Conservation (phyloP, 2,888 invertebrate species). For the Morinoia aosen region DNA sequence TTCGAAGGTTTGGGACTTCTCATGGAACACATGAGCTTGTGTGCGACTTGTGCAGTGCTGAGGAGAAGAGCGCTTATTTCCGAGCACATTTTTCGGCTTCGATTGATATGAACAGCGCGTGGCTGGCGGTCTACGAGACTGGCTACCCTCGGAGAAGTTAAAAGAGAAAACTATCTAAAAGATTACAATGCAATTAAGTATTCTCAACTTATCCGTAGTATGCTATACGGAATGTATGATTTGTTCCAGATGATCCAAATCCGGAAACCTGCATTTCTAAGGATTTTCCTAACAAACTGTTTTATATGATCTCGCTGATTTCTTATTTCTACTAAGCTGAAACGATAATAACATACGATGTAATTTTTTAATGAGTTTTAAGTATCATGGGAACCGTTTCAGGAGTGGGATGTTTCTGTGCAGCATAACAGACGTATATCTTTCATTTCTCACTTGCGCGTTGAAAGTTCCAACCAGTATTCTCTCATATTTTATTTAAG, state of each 20-base stretch:
- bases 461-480: not conserved
- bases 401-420: not conserved
- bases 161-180: not conserved
- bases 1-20: not conserved
- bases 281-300: not conserved
- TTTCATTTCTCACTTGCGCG: not conserved
- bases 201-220: no score
- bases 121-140: not conserved
- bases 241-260: no score
- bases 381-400: not conserved
- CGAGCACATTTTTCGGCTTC: not conserved
- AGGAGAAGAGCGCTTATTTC: not conserved
- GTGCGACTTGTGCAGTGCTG: not conserved
- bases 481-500: not conserved
- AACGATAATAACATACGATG: not conserved
- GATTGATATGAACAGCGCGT: not conserved
- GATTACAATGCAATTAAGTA: not conserved
- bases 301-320: not conserved
- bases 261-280: not conserved
- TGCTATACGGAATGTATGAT: no score
- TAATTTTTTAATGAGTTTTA: not conserved
- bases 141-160: not conserved
- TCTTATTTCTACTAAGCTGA: not conserved
- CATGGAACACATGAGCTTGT: not conserved
- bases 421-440: not conserved